Evolutionary conservation across 2,888 invertebrate species (phyloP), one percentile per base, ranked within the genome.

Genomic region (Aphidoletes aphidimyza): DNA sequence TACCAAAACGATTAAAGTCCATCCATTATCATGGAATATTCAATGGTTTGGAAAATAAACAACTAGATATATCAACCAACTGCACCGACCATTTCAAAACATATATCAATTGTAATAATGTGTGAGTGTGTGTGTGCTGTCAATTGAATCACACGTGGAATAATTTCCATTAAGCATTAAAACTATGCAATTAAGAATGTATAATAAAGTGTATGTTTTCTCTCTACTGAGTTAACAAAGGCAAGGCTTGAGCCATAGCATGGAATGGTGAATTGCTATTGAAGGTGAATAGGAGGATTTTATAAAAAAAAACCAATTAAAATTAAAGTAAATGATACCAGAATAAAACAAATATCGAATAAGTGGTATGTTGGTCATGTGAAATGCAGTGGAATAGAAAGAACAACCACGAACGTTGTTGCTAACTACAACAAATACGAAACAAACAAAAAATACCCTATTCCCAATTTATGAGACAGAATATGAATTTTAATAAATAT

Each of bases 401-500:
- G 30, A 69, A n/a, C n/a, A 30, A 30, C 69, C 69, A n/a, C 69
- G 69, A 69, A 69, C 30, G 69, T 69, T 34, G n/a, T n/a, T n/a
- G n/a, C n/a, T n/a, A n/a, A n/a, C n/a, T n/a, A n/a, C n/a, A n/a
- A n/a, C n/a, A n/a, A n/a, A n/a, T n/a, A 69, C 69, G 30, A 30
- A 30, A 30, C 30, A 69, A 69, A 69, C 17, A 69, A 14, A 30
- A 34, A 69, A 30, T 69, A 69, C 69, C 34, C 69, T 30, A 69
- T 69, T 30, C 30, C 34, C 69, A 30, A 30, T 69, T 69, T 69
- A 69, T 22, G n/a, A 54, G 6, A 69, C 69, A 14, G 14, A 69
- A 69, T 30, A 69, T 69, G 69, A 69, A 69, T 69, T 69, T 69
- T 69, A 69, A 69, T 69, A 69, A 69, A 69, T 69, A 47, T 47